Evolutionary conservation across 2,888 invertebrate species (phyloP).

Genomic region (Pachymerium ferrugineum): DNA sequence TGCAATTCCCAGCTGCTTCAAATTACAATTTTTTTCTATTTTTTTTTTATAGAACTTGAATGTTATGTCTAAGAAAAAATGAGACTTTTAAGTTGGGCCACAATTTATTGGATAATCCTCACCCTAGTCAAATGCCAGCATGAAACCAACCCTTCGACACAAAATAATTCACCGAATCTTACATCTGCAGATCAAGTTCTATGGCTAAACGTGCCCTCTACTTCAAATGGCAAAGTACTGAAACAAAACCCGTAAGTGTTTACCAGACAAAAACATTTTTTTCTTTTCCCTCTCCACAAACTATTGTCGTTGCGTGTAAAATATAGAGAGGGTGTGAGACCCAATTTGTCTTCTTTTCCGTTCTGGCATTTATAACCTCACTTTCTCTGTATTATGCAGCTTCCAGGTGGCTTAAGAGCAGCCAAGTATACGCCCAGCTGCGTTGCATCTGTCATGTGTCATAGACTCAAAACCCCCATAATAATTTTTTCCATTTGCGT

Average conservation of each 20-base stretch:
- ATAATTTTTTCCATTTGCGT: background rate
- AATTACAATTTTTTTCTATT: background rate
- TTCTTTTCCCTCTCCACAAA: background rate
- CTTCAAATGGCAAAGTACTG: background rate
- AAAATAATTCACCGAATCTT: background rate
- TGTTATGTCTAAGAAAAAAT: constrained; percentile 21
- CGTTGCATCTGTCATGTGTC: constrained; percentile 22
- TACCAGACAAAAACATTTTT: background rate
- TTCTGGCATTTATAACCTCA: background rate
- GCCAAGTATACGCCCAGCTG: constrained; percentile 3
- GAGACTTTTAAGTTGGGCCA: constrained; percentile 15
- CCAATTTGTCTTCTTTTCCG: background rate
- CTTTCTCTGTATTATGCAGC: constrained; percentile 7
- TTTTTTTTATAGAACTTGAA: background rate
- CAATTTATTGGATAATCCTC: constrained; percentile 11
- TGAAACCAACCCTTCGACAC: too few relatives aligned
- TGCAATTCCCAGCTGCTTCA: background rate
- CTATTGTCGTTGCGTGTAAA: background rate
- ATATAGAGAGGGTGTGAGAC: background rate
- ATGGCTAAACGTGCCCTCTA: constrained; percentile 1
- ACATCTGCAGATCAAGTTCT: constrained; percentile 28
- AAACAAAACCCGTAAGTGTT: constrained; percentile 27
- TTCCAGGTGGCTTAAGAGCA: constrained; percentile 17
- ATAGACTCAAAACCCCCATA: background rate
- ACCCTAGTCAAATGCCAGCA: constrained; percentile 6